phyloP scores from a whole-genome alignment of 2,888 invertebrate genomes.

The Cataglyphis rosenhaueri region DNA sequence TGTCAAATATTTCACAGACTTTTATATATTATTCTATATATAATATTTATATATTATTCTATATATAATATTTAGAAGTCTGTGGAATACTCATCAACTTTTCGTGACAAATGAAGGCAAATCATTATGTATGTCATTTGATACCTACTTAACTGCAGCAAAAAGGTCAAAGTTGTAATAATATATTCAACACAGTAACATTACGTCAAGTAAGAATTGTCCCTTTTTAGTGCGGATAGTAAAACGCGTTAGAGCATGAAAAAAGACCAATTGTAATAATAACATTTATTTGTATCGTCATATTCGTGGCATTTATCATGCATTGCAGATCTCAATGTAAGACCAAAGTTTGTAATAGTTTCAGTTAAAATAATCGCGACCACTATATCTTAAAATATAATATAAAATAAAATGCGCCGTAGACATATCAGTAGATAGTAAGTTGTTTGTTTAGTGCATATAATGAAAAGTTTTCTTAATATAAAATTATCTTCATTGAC shows the following conservation, averaged over 20 bases:
- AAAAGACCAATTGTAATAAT: conserved; percentile 7
- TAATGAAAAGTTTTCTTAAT: conserved; percentile 24
- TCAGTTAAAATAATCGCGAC: conserved; percentile 42
- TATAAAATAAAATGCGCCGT: conserved; percentile 30
- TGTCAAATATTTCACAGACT: no score
- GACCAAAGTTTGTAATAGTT: conserved; percentile 61
- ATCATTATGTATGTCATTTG: conserved; percentile 9
- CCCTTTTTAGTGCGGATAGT: conserved; percentile 14
- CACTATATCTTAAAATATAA: conserved; percentile 32
- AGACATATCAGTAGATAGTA: conserved; percentile 65
- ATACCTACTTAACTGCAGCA: neutral
- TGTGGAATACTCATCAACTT: conserved; percentile 22
- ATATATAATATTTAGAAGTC: no score
- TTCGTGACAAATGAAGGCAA: conserved; percentile 18
- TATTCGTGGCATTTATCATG: conserved; percentile 64
- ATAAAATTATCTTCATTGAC: conserved; percentile 61
- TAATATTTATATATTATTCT: no score
- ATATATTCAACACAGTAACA: neutral
- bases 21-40: no score
- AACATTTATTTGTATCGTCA: conserved; percentile 11
- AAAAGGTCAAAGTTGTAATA: neutral
- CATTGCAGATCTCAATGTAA: conserved; percentile 72
- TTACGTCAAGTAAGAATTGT: conserved; percentile 1
- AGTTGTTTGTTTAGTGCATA: conserved; percentile 56
- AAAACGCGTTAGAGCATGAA: neutral